A percentile compares a stretch with the other conserved stretches of the same genome.
These are phyloP conservation scores for Centrocercus urophasianus DNA, from an alignment of 2,113 vertebrate genomes.

Conservation along the genomic window DNA sequence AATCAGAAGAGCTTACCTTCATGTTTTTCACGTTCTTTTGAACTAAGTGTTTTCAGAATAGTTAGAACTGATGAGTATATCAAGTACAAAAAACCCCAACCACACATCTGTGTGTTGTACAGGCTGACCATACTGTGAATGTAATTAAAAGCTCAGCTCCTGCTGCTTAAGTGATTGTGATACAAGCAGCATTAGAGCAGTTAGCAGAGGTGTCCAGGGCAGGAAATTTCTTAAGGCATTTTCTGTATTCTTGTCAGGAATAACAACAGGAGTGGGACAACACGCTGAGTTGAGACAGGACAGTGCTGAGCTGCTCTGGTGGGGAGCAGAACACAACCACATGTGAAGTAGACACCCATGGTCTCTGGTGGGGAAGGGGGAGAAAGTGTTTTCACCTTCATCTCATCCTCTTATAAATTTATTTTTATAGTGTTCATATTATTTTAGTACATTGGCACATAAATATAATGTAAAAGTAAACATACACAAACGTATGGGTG, in stretches of 20 bases:
- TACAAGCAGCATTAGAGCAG: not conserved
- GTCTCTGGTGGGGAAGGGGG: not conserved
- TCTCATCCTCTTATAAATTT: not conserved
- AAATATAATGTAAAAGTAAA: not conserved
- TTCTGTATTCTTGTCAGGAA: not conserved
- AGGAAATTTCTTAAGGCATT: not conserved
- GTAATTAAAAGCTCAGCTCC: slow-evolving; percentile 13
- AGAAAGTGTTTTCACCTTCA: not conserved
- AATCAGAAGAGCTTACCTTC: not conserved
- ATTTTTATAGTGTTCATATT: not conserved
- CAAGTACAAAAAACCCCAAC: not conserved
- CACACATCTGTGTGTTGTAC: not conserved
- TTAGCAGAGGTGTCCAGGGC: not conserved
- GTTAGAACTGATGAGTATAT: not conserved
- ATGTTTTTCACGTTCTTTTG: not conserved
- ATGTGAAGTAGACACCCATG: not conserved
- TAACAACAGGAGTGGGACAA: rapidly evolving
- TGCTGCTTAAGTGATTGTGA: slow-evolving; percentile 12
- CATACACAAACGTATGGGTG: rapidly evolving
- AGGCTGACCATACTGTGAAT: not conserved
- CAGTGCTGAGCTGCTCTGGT: rapidly evolving
- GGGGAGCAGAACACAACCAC: not conserved
- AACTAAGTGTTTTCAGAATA: not conserved
- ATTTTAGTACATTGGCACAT: not conserved
- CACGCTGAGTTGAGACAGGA: not conserved